Evolutionary conservation across 2,113 vertebrate species (phyloP).

Genomic region (Penelope pileata): DNA sequence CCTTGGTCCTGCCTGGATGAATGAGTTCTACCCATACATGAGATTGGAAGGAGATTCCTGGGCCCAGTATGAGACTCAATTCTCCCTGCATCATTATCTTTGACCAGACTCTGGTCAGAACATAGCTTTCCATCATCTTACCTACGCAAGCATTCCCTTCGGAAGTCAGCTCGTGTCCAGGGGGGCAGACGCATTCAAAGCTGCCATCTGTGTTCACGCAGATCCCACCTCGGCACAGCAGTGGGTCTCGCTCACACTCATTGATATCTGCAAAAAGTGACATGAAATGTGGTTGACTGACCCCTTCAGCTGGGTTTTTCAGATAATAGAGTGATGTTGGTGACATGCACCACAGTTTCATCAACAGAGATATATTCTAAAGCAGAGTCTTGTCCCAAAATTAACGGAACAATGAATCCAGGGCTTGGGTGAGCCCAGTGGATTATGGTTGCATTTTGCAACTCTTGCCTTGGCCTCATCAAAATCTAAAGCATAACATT

Average conservation of each 20-base stretch:
- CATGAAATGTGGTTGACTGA: background rate
- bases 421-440: background rate
- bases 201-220: conserved; percentile 93
- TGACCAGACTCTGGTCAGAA: background rate
- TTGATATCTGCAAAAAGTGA: conserved; percentile 82
- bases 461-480: background rate
- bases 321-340: background rate
- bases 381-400: background rate
- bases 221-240: conserved; percentile 88
- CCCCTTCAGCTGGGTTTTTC: background rate
- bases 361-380: background rate
- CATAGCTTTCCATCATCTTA: conserved; percentile 24
- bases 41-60: rapidly evolving
- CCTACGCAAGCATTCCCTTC: conserved; percentile 88
- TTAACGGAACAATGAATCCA: background rate
- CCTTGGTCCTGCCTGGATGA: rapidly evolving
- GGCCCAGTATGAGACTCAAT: background rate
- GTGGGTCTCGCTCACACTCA: conserved; percentile 88
- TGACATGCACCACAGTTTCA: background rate
- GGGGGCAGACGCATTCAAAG: conserved; percentile 89
- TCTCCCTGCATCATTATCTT: background rate
- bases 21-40: rapidly evolving
- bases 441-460: background rate
- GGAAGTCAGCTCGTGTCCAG: conserved; percentile 81
- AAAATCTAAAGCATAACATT: background rate